These are phyloP conservation scores for Piaya cayana DNA, from an alignment of 2,113 vertebrate species.

Conservation along the genomic window DNA sequence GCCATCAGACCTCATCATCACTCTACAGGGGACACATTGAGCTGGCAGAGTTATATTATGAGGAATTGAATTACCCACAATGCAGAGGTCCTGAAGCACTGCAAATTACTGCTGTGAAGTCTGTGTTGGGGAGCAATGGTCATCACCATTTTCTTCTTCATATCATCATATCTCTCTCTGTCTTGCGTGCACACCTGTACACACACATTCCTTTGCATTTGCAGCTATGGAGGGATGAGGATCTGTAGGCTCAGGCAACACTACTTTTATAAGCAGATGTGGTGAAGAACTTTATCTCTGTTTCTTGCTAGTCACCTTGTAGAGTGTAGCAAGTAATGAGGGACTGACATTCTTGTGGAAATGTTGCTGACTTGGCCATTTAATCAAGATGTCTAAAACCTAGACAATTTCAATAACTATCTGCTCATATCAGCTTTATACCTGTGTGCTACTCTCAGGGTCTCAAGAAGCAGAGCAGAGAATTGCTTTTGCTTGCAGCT, in stretches of 20 bases:
- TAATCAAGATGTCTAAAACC: not conserved
- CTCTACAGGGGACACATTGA: not conserved
- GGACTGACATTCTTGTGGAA: not conserved
- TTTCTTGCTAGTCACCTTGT: not conserved
- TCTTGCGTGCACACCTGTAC: no score
- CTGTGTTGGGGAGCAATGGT: not conserved
- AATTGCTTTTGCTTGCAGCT: not conserved
- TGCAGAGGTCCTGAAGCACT: not conserved
- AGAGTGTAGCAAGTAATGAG: not conserved
- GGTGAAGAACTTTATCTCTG: rapidly evolving
- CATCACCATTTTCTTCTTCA: not conserved
- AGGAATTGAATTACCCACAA: not conserved
- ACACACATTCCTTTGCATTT: not conserved
- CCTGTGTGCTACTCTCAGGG: not conserved
- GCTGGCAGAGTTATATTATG: not conserved
- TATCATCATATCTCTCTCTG: not conserved
- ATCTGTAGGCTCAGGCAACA: not conserved
- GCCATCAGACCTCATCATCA: not conserved
- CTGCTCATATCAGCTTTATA: not conserved
- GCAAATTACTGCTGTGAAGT: not conserved
- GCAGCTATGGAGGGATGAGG: not conserved
- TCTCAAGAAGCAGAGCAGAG: not conserved
- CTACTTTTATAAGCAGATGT: not conserved
- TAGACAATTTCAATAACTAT: not conserved
- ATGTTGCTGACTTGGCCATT: not conserved